Evolutionary conservation across 2,797 vertebrate species (phyloP).

Genomic region (Betta splendens): DNA sequence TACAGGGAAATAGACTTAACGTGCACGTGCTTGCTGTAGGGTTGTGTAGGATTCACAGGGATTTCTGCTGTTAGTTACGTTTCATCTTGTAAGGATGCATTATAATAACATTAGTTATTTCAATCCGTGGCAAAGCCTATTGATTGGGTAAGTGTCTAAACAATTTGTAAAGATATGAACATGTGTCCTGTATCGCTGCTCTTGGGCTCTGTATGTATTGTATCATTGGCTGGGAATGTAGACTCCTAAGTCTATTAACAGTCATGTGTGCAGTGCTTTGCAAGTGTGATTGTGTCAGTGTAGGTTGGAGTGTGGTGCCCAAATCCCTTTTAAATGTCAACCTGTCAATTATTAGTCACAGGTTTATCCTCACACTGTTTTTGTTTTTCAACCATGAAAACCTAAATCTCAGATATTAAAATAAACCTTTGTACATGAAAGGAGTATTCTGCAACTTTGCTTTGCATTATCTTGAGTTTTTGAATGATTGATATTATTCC

Average conservation of each 20-base stretch:
- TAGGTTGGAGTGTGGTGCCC: not conserved
- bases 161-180: conserved; percentile 28
- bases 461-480: conserved; percentile 1
- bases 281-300: not conserved
- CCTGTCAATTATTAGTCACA: not conserved
- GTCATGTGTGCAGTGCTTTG: not conserved
- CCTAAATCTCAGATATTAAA: not conserved
- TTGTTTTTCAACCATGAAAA: not conserved
- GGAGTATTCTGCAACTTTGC: not conserved
- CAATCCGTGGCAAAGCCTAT: conserved; percentile 43
- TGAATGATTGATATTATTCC: not conserved
- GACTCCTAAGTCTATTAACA: conserved; percentile 14
- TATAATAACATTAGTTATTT: conserved; percentile 37
- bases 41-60: conserved; percentile 16
- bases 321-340: not conserved
- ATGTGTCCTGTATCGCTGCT: conserved; percentile 17
- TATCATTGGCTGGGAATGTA: not conserved
- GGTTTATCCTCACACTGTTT: not conserved
- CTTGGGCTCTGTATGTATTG: not conserved
- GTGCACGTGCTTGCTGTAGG: not conserved
- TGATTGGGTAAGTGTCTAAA: conserved; percentile 29
- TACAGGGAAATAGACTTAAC: not conserved
- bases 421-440: not conserved
- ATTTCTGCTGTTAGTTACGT: conserved; percentile 48
- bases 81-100: conserved; percentile 28